phyloP scores from a whole-genome alignment of 2,113 vertebrate genomes.

The Heterotilapia buettikoferi region DNA sequence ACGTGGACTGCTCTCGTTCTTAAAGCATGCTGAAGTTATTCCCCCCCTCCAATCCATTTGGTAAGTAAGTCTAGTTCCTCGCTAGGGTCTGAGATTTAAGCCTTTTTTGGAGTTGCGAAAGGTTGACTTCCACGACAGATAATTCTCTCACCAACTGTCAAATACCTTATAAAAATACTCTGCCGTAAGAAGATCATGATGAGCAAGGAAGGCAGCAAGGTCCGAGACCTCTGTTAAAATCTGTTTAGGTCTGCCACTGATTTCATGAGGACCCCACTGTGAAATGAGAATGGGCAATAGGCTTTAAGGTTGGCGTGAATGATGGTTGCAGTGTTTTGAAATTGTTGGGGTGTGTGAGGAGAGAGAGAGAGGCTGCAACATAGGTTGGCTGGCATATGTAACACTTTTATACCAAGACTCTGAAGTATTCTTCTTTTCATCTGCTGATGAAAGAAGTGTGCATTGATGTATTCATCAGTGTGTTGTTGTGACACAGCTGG shows the following conservation, averaged over 20 bases:
- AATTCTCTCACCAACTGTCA: not conserved
- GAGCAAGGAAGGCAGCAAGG: not conserved
- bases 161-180: not conserved
- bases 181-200: not conserved
- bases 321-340: not conserved
- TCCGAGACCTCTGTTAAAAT: not conserved
- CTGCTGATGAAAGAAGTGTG: not conserved
- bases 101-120: not conserved
- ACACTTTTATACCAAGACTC: not conserved
- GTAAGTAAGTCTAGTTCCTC: not conserved
- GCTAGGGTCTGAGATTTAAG: not conserved
- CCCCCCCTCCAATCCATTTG: not conserved
- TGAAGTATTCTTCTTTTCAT: not conserved
- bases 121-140: not conserved
- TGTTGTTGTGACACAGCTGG: not conserved
- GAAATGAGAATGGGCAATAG: not conserved
- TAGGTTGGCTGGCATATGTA: not conserved
- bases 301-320: not conserved
- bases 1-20: not conserved
- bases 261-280: not conserved
- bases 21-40: not conserved
- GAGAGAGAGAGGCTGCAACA: not conserved
- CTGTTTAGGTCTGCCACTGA: not conserved
- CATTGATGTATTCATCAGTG: not conserved
- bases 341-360: not conserved